Base-by-base conservation (phyloP, 1,140 invertebrate genomes). In the Hestina assimilis region DNA sequence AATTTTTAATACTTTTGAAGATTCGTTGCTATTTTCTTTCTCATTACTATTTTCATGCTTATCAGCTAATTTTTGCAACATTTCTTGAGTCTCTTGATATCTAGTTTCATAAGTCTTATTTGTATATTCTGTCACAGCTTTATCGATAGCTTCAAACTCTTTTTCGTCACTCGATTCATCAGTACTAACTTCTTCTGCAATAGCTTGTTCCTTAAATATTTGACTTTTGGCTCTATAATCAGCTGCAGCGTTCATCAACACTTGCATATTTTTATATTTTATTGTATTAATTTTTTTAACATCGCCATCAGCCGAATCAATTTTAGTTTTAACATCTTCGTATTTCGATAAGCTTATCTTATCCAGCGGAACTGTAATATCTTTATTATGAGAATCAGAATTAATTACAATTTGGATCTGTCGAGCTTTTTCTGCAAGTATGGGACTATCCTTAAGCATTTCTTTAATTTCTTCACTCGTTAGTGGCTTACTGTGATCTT, bases 31-130 rank as follows among this genome's bases (percentile, higher is more conserved):
- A 4, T 52, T 26, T 11, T 64, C 41, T 35, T 43, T 35, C 8
- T 42, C 26, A 21, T 70, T 50, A 8, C 66, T 66, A 48, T 72
- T 63, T n/a, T 88, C 83, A 51, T 79, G 75, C 46, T 69, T 63
- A 55, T 86, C 80, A 26, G 83, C 85, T 57, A 88, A 45, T 45
- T 75, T 72, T 19, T 63, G 45, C 5, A 88, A 59, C 79, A 86
- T 84, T 29, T 79, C 70, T 52, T 81, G 79, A 2, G 85, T 88
- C 60, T 88, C 85, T 54, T 79, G 67, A 56, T 66, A 88, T 48
- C 85, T 69, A 12, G 75, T 80, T 68, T 86, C 80, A 42, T 86
- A 87, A 15, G 83, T 71, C 59, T 88, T 86, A 43, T 83, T 71
- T 4, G 85, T 86, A 19, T 72, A 78, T 63, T 88, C 66, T 33